Evolutionary conservation across 2,797 vertebrate genomes (phyloP), one percentile per base, ranked within the genome.

Genomic region (Pogoniulus pusillus): DNA sequence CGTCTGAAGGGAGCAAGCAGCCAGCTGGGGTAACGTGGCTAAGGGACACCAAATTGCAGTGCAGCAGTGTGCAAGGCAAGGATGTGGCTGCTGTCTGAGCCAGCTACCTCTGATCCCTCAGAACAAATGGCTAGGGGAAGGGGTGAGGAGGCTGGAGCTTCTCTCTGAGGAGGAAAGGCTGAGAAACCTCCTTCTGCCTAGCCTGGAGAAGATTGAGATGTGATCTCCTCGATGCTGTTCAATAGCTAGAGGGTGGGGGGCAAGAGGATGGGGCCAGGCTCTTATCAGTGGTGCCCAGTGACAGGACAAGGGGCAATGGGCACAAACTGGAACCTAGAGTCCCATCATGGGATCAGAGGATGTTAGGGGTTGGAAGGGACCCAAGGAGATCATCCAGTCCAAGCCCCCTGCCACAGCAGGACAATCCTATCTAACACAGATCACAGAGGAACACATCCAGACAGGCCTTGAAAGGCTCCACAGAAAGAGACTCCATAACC

Each of bases 1-100:
- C 2, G 11, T 16, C 37, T 57, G 63, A 43, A 32, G 75, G 71
- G 89, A 75, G 19, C 16, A 27, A 47, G 24, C 7, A 47, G 16
- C 9, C 63, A 51, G 34, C 60, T 55, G 68, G 79, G 83, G 34
- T n/a, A 54, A 6, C n/a, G 2, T 3, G 30, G 53, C 18, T 49
- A 39, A 27, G 27, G n/a, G 10, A 37, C 24, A 18, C 0, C 0
- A 1, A 69, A 41, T 4, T 37, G 26, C 6, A 22, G 23, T 2
- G 39, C 54, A 66, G 47, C 5, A 47, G 47, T 7, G 23, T 24
- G 47, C 47, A 49, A 26, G 45, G 60, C 39, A 62, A n/a, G 32
- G 57, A 45, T 9, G 53, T 16, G 53, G 51, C 30, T 54, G 62
- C 35, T 11, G 10, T 30, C 62, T 6, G 27, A 45, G 23, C 20